Evolutionary conservation across 2,113 vertebrate species (phyloP).

Genomic region (Fukomys damarensis): DNA sequence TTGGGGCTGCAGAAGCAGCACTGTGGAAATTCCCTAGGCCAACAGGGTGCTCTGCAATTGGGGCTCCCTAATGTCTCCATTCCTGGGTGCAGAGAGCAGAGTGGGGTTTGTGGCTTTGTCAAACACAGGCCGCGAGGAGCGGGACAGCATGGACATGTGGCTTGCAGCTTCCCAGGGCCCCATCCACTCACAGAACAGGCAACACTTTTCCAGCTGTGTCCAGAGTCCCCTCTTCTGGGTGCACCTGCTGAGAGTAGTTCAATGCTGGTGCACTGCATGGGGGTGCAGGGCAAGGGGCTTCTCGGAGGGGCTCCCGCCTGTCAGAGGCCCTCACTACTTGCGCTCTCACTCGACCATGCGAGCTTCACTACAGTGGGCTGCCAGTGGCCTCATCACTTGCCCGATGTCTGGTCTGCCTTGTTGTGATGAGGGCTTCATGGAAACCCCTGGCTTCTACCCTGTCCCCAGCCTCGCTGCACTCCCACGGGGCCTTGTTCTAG

Average conservation of each 20-base stretch:
- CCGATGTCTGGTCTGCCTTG: fast-evolving
- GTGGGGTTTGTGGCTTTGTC: fast-evolving
- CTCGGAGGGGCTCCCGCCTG: background rate
- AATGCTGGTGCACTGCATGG: background rate
- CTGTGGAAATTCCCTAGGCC: background rate
- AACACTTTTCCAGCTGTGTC: fast-evolving
- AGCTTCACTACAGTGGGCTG: fast-evolving
- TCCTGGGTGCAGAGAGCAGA: background rate
- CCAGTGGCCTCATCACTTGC: fast-evolving
- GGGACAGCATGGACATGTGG: background rate
- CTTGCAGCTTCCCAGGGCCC: background rate
- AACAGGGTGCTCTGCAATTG: fast-evolving
- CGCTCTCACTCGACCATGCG: fast-evolving
- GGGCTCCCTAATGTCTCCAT: fast-evolving
- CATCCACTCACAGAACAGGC: background rate
- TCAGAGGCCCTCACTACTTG: too few species aligned
- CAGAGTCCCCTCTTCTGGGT: background rate
- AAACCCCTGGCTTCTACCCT: fast-evolving
- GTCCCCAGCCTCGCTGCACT: fast-evolving
- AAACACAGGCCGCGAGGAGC: background rate
- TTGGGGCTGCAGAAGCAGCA: fast-evolving
- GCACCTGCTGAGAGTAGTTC: background rate
- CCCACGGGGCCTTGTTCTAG: fast-evolving
- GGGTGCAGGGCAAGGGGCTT: background rate
- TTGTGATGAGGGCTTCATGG: fast-evolving